Conservation (phyloP, 2,113 vertebrate species). For the Phalacrocorax aristotelis region DNA sequence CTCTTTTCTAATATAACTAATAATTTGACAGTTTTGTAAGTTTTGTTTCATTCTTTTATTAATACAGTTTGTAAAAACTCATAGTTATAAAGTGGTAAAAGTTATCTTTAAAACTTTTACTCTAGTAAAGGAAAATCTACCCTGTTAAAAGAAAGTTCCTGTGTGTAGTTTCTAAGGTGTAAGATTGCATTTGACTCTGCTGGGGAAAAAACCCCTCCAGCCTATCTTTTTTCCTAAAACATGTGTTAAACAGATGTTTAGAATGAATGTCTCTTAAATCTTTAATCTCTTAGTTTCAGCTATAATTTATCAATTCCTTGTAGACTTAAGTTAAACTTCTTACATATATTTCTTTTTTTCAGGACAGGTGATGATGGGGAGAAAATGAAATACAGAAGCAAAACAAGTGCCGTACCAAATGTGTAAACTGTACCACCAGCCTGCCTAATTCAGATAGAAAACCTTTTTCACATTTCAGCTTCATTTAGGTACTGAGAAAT, state of each 20-base stretch:
- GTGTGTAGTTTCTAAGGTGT: not conserved
- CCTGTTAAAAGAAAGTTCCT: not conserved
- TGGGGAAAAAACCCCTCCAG: not conserved
- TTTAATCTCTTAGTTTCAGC: not conserved
- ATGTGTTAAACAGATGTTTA: not conserved
- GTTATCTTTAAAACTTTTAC: not conserved
- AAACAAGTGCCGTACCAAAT: not conserved
- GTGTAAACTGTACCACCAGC: not conserved
- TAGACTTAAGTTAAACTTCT: not conserved
- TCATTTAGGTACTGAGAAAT: not conserved
- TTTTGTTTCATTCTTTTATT: not conserved
- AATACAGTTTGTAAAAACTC: not conserved
- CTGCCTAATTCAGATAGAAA: not conserved
- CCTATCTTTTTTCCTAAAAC: not conserved
- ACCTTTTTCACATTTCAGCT: not conserved
- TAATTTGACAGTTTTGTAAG: not conserved
- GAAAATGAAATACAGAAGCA: not conserved
- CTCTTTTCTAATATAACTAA: not conserved
- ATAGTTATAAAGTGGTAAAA: not conserved
- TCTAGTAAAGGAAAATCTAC: not conserved
- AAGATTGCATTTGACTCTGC: not conserved
- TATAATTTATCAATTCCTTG: not conserved
- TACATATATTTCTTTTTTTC: not conserved
- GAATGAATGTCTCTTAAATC: not conserved
- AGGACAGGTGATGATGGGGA: not conserved